Evolutionary conservation across 2,113 vertebrate species (phyloP).

Genomic region (Tragelaphus buxtoni): DNA sequence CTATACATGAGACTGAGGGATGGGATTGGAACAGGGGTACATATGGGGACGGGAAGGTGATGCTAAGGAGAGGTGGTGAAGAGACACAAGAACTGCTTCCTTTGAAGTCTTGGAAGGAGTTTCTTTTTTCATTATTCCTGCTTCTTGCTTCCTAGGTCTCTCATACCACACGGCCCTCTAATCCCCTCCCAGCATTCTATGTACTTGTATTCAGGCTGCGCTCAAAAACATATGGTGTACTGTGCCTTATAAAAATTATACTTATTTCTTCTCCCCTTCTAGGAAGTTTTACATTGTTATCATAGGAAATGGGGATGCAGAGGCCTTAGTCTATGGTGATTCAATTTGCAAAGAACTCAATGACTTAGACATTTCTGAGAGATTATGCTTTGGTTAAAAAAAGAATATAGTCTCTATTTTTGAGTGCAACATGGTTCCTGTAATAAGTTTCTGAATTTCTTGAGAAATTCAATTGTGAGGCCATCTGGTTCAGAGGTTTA

Average conservation of each 20-base stretch:
- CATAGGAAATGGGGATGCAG: not conserved
- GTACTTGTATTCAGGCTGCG: not conserved
- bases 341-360: slow-evolving; percentile 47
- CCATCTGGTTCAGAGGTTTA: slow-evolving; percentile 61
- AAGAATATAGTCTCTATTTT: not conserved
- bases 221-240: not conserved
- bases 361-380: slow-evolving; percentile 35
- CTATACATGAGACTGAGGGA: not conserved
- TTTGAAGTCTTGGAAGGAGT: not conserved
- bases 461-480: slow-evolving; percentile 63
- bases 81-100: not conserved
- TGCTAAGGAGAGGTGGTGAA: not conserved
- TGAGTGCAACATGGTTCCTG: slow-evolving; percentile 27
- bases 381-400: not conserved
- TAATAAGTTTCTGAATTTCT: slow-evolving; percentile 67
- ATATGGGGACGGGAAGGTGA: not conserved
- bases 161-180: not conserved
- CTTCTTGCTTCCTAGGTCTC: not conserved
- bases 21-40: not conserved
- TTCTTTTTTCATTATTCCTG: not conserved
- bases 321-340: not conserved
- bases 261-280: not conserved
- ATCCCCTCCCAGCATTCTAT: not conserved
- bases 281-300: slow-evolving; percentile 7
- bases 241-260: not conserved